Conservation (phyloP, 2,113 vertebrate genomes). For the Phalacrocorax brasilianus region DNA sequence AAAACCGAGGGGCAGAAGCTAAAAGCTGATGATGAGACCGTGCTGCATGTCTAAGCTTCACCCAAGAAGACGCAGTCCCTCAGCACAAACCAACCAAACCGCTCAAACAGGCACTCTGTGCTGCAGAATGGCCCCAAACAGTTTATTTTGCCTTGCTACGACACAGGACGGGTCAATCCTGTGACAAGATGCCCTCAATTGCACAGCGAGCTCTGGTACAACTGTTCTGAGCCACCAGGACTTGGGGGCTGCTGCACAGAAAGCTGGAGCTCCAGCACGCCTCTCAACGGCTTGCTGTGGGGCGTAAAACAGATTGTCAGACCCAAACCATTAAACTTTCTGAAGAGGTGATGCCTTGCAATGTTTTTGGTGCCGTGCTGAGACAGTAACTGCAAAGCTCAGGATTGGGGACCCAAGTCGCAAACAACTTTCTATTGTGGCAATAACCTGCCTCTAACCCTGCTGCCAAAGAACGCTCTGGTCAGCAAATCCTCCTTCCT, state of each 20-base stretch:
- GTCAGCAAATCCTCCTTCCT: not conserved
- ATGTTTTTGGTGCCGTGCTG: not conserved
- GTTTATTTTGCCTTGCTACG: fast-evolving
- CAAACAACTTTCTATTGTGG: not conserved
- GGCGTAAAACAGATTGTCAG: not conserved
- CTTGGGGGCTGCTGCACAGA: fast-evolving
- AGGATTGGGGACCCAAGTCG: not conserved
- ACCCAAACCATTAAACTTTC: not conserved
- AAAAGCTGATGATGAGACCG: not conserved
- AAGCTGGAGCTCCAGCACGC: not conserved
- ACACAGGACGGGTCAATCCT: not conserved
- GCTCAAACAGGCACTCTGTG: not conserved
- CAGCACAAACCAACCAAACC: not conserved
- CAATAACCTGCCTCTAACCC: not conserved
- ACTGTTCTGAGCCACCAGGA: not conserved
- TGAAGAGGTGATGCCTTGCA: not conserved
- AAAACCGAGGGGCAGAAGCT: not conserved
- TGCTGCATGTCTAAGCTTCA: not conserved
- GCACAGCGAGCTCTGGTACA: not conserved
- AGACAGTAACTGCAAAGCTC: not conserved
- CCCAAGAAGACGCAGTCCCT: not conserved
- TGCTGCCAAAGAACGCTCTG: not conserved
- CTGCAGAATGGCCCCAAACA: not conserved
- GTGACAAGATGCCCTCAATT: fast-evolving
- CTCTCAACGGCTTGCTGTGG: not conserved